Evolutionary conservation across 2,113 vertebrate species (phyloP).

Genomic region (Sitta europaea): DNA sequence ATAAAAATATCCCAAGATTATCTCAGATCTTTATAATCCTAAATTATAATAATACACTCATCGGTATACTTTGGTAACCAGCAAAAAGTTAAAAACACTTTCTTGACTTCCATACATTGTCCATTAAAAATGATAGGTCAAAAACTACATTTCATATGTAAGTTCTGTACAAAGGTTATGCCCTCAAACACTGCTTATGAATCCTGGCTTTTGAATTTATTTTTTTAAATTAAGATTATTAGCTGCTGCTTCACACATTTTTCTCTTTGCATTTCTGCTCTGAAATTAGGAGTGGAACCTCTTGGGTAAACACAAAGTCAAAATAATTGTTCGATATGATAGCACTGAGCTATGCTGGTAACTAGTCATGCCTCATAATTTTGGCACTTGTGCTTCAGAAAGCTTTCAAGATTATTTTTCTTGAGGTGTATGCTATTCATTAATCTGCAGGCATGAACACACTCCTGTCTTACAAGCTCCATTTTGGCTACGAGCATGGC

Average conservation of each 20-base stretch:
- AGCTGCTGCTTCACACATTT: not conserved
- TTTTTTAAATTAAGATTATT: not conserved
- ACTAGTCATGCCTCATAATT: not conserved
- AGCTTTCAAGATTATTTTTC: not conserved
- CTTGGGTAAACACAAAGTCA: not conserved
- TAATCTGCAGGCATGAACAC: not conserved
- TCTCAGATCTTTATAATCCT: not conserved
- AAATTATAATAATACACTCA: not conserved
- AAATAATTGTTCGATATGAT: not conserved
- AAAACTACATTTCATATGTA: not conserved
- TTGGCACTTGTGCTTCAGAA: conserved; percentile 30
- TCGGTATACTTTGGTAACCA: not conserved
- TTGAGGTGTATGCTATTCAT: not conserved
- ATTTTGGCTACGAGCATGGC: not conserved
- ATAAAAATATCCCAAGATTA: not conserved
- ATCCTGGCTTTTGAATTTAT: not conserved
- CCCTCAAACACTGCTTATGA: not conserved
- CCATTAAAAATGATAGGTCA: not conserved
- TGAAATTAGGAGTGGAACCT: not conserved
- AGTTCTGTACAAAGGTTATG: not conserved
- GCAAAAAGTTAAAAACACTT: not conserved
- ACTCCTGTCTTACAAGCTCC: not conserved
- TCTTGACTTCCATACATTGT: not conserved
- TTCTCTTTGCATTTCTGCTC: not conserved
- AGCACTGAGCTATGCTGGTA: not conserved